A percentile compares a stretch with the other conserved stretches of the same genome.
These are phyloP conservation scores for Scaptomyza parva DNA, from an alignment of 2,888 invertebrate genomes.

Conservation along the genomic window DNA sequence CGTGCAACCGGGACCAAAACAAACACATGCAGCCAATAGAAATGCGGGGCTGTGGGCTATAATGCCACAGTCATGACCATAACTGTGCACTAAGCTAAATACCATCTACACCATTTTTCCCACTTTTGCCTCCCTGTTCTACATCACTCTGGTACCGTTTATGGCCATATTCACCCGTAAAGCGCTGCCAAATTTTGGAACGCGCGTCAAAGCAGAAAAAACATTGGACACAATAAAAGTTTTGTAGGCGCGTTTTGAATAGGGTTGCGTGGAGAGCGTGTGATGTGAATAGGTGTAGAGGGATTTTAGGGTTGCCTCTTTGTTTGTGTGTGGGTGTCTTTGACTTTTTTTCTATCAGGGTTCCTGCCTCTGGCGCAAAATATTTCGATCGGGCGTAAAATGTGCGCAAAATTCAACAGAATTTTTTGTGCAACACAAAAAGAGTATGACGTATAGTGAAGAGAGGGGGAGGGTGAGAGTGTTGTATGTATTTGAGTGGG, in stretches of 20 bases:
- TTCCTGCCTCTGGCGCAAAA: slow-evolving; percentile 66
- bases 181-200: slow-evolving; percentile 75
- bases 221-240: slow-evolving; percentile 77
- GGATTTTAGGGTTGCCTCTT: slow-evolving; percentile 2
- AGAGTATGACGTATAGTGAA: background rate
- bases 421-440: slow-evolving; percentile 54
- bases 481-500: slow-evolving; percentile 29
- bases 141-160: slow-evolving; percentile 24
- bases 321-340: slow-evolving; percentile 37
- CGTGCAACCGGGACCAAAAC: slow-evolving; percentile 43
- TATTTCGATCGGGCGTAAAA: slow-evolving; percentile 83
- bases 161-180: slow-evolving; percentile 45
- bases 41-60: slow-evolving; percentile 53
- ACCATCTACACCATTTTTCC: slow-evolving; percentile 4
- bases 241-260: slow-evolving; percentile 56
- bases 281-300: slow-evolving; percentile 2
- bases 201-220: slow-evolving; percentile 78
- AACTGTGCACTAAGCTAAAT: slow-evolving; percentile 54
- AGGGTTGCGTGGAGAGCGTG: slow-evolving; percentile 3
- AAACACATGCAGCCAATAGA: slow-evolving; percentile 75
- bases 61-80: slow-evolving; percentile 72
- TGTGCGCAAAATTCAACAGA: slow-evolving; percentile 82
- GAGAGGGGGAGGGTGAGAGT: background rate
- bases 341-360: slow-evolving; percentile 62
- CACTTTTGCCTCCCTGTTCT: background rate